Percentiles rank a stretch among this genome's conserved stretches.
Conservation (phyloP, 2,888 invertebrate species). For the Cremastinae sp. region DNA sequence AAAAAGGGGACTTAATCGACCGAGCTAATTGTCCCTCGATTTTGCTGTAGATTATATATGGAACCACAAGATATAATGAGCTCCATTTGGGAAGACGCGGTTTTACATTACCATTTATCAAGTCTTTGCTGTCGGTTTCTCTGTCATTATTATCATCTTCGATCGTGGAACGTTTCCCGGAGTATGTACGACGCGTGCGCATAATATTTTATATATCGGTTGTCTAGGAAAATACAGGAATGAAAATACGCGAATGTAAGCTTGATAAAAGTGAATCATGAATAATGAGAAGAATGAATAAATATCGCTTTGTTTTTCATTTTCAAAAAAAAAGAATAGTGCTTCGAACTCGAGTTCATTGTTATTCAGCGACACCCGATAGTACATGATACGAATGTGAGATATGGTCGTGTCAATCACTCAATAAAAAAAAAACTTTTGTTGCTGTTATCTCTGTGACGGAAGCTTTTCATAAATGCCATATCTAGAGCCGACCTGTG, state of each 20-base stretch:
- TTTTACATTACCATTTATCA: conserved; percentile 65
- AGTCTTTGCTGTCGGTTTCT: conserved; percentile 49
- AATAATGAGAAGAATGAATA: conserved; percentile 60
- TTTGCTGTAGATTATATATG: conserved; percentile 71
- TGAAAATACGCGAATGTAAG: conserved; percentile 21
- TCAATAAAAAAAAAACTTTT: no score
- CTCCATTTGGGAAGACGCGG: conserved; percentile 41
- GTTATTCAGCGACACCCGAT: conserved; percentile 20
- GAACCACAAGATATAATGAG: conserved; percentile 65
- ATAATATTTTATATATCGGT: conserved; percentile 48
- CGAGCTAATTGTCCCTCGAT: conserved; percentile 66
- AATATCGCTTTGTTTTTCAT: conserved; percentile 58
- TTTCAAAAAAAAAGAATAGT: conserved; percentile 25
- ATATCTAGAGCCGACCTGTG: no score
- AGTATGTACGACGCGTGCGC: conserved; percentile 47
- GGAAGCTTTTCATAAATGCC: neutral
- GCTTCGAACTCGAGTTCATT: conserved; percentile 22
- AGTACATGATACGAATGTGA: no score
- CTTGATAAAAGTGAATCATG: conserved; percentile 54
- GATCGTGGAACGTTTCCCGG: conserved; percentile 44
- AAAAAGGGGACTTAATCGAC: conserved; percentile 55
- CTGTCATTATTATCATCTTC: conserved; percentile 47
- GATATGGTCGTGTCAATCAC: no score
- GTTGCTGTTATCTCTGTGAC: no score
- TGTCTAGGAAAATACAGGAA: conserved; percentile 41